phyloP scores from a whole-genome alignment of 2,888 invertebrate genomes.

The Biston stratarius region DNA sequence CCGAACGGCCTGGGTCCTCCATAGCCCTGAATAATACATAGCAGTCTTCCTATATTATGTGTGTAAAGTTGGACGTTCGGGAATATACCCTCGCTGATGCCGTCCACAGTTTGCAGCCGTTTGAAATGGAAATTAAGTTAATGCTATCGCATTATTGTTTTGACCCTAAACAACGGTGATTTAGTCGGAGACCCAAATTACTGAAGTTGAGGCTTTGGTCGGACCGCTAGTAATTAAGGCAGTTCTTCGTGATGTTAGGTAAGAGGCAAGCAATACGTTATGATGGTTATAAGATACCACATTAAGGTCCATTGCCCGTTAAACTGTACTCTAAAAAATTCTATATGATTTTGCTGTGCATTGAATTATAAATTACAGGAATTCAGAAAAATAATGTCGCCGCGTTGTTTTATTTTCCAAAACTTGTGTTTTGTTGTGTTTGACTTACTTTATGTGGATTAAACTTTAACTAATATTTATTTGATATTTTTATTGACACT shows the following conservation, averaged over 20 bases:
- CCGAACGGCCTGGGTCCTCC: constrained; percentile 37
- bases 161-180: constrained; percentile 28
- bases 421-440: too few species aligned
- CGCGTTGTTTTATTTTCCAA: too few species aligned
- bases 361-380: too few species aligned
- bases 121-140: constrained; percentile 35
- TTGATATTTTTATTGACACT: too few species aligned
- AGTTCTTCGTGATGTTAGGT: background rate
- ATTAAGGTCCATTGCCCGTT: too few species aligned
- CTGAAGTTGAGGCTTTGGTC: constrained; percentile 9
- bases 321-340: too few species aligned
- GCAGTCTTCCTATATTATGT: constrained; percentile 36
- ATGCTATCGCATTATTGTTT: constrained; percentile 27
- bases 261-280: too few species aligned
- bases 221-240: background rate
- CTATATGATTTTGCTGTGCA: too few species aligned
- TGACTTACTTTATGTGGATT: too few species aligned
- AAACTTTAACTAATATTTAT: too few species aligned
- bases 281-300: too few species aligned
- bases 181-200: constrained; percentile 18
- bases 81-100: constrained; percentile 40
- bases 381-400: too few species aligned
- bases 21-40: constrained; percentile 43
- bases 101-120: constrained; percentile 25
- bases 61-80: constrained; percentile 30